Percentiles rank a stretch among this genome's conserved stretches.
Evolutionary conservation across 2,888 invertebrate genomes (phyloP).

Genomic region (Latrodectus hesperus): DNA sequence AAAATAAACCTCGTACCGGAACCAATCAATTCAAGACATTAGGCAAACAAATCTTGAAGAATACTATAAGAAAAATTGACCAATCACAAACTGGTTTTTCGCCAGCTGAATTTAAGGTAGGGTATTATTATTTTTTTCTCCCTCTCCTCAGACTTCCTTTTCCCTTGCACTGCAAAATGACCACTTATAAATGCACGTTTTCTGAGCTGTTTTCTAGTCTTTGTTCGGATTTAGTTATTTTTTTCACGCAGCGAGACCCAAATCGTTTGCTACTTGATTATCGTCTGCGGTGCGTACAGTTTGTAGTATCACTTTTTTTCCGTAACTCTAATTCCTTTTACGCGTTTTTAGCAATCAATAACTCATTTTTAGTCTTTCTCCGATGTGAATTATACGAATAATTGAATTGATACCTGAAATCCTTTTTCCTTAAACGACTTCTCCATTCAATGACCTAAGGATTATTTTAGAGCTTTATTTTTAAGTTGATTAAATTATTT

Average conservation of each 20-base stretch:
- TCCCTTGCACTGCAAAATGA: conserved; percentile 10
- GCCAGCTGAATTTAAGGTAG: conserved; percentile 18
- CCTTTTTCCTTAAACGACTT: too few relatives aligned
- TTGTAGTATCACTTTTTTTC: too few relatives aligned
- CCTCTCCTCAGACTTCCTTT: background rate
- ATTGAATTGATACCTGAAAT: too few relatives aligned
- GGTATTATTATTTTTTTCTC: conserved; percentile 1
- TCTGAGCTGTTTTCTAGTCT: background rate
- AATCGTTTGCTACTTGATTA: background rate
- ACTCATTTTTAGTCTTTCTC: too few relatives aligned
- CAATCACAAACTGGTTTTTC: conserved; percentile 21
- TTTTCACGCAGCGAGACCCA: background rate
- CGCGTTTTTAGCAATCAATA: too few relatives aligned
- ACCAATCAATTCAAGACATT: conserved; percentile 13
- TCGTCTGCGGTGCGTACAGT: background rate
- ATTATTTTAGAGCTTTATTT: too few relatives aligned
- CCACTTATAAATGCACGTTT: conserved; percentile 37
- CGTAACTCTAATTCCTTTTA: too few relatives aligned
- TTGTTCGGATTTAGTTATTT: background rate
- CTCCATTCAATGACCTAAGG: too few relatives aligned
- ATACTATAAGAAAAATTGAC: conserved; percentile 35
- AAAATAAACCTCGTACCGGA: conserved; percentile 18
- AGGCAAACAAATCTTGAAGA: conserved; percentile 22
- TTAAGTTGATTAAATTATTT: too few relatives aligned
- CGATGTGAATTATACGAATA: too few relatives aligned